Conservation (phyloP, 2,797 vertebrate species). For the Tokudaia muenninki region DNA sequence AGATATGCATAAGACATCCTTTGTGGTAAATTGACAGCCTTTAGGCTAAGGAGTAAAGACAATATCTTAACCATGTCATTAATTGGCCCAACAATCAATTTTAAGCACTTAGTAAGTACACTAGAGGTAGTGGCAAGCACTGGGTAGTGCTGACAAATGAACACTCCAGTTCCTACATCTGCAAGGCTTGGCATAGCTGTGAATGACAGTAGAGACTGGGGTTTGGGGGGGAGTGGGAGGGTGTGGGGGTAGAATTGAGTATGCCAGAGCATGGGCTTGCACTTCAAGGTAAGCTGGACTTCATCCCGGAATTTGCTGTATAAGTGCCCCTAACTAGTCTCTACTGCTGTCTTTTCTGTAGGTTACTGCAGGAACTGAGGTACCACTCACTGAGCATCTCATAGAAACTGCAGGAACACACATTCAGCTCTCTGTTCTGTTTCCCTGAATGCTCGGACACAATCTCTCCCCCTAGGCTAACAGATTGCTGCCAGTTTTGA, state of each 20-base stretch:
- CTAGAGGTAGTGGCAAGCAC: neutral
- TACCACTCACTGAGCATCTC: neutral
- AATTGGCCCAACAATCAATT: neutral
- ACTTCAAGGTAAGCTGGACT: neutral
- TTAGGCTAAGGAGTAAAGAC: neutral
- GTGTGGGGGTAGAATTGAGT: neutral
- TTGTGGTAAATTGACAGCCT: neutral
- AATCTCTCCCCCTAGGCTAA: conserved; percentile 26
- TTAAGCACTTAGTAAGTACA: neutral
- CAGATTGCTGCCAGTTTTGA: conserved; percentile 72
- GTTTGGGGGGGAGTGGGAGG: too few species aligned
- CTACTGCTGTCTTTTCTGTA: neutral
- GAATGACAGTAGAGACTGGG: neutral
- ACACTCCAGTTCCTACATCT: neutral
- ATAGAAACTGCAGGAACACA: neutral
- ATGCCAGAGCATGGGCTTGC: neutral
- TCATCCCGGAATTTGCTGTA: neutral
- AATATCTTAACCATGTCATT: neutral
- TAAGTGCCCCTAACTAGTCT: neutral
- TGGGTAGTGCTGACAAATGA: neutral
- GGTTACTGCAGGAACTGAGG: neutral
- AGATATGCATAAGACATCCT: neutral
- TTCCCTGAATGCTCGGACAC: neutral
- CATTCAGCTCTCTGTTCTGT: neutral
- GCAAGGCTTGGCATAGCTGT: neutral